Evolutionary conservation across 2,113 vertebrate species (phyloP).

Genomic region (cattle (Bos taurus)): ARS-UCD2.0 NC_037351.1:35205001-35205500

Average conservation of each 20-base stretch:
- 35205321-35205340: not conserved
- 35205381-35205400: not conserved
- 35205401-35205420: not conserved
- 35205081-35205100: not conserved
- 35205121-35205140: not conserved
- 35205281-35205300: not conserved
- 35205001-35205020: not conserved
- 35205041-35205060: not conserved
- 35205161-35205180: not conserved
- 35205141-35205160: not conserved
- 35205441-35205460: not conserved
- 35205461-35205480: not conserved
- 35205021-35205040: conserved; percentile 25
- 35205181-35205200: not conserved
- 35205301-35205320: conserved; percentile 9
- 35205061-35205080: not conserved
- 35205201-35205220: not conserved
- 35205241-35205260: not conserved
- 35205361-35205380: not conserved
- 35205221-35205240: conserved; percentile 10
- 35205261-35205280: not conserved
- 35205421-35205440: not conserved
- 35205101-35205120: not conserved
- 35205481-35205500: not conserved
- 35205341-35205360: not conserved